Conservation (phyloP, 2,797 vertebrate species). For the Melanogrammus aeglefinus region DNA sequence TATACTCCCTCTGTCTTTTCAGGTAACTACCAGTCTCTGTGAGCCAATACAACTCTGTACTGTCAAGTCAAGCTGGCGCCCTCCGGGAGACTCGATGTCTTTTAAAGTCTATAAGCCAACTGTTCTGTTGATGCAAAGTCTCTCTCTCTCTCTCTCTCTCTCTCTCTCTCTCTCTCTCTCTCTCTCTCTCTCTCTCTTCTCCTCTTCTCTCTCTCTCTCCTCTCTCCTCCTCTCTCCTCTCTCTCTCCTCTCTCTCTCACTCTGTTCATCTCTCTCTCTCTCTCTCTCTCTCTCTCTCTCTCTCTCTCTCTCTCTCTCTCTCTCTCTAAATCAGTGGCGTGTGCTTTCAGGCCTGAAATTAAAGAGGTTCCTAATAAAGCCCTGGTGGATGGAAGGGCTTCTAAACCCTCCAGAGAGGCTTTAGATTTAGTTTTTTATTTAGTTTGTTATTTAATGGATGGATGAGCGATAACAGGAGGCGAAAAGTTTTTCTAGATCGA, state of each 20-base stretch:
- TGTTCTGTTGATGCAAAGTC: neutral
- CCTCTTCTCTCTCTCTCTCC: neutral
- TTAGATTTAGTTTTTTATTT: constrained; percentile 4
- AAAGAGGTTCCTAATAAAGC: constrained; percentile 60
- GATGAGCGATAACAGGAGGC: constrained; percentile 8
- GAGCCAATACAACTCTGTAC: neutral
- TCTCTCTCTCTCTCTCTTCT: neutral
- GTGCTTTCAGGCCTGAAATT: constrained; percentile 65
- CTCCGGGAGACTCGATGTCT: neutral
- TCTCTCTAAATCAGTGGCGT: constrained; percentile 43
- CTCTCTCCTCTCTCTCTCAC: neutral
- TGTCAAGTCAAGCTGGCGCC: neutral
- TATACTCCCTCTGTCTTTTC: neutral
- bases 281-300: neutral
- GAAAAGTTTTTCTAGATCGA: neutral
- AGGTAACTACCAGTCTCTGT: neutral
- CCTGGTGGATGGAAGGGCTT: constrained; percentile 39
- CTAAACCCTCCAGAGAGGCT: constrained; percentile 34
- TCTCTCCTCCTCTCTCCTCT: neutral
- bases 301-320: neutral
- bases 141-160: constrained; percentile 1
- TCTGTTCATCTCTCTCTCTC: neutral
- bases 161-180: neutral
- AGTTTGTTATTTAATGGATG: constrained; percentile 14
- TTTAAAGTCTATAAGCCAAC: neutral